Conservation (phyloP, 2,113 vertebrate species). For the Chlorodrepanis virens region DNA sequence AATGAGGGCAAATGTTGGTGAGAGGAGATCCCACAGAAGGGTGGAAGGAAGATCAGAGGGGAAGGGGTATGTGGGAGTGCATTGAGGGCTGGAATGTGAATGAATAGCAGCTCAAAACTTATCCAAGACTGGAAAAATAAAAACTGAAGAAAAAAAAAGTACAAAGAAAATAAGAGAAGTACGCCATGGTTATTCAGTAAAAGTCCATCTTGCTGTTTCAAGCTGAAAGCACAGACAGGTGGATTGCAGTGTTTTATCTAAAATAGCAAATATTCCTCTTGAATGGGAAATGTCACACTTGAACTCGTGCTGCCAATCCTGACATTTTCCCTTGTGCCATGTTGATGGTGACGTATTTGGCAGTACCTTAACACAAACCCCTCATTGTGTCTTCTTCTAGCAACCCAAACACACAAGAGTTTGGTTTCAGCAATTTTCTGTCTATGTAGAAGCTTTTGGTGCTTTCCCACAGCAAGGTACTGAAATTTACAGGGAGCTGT, state of each 20-base stretch:
- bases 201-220: background rate
- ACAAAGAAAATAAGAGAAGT: background rate
- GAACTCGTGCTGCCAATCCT: background rate
- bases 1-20: accelerated
- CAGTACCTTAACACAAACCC: background rate
- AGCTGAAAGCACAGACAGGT: background rate
- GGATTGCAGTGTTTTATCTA: background rate
- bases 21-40: background rate
- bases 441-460: background rate
- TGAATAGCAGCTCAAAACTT: background rate
- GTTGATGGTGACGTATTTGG: background rate
- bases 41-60: background rate
- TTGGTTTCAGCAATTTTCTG: background rate
- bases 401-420: background rate
- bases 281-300: background rate
- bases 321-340: background rate
- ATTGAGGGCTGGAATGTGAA: background rate
- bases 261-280: background rate
- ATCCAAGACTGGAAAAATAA: background rate
- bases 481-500: background rate
- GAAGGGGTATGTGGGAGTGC: background rate
- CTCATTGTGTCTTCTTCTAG: background rate
- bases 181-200: background rate
- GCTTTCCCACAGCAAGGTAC: background rate
- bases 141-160: background rate